These are phyloP conservation scores for Metridium senile DNA, from an alignment of 92 coral and sea anemone species.

Conservation along the genomic window DNA sequence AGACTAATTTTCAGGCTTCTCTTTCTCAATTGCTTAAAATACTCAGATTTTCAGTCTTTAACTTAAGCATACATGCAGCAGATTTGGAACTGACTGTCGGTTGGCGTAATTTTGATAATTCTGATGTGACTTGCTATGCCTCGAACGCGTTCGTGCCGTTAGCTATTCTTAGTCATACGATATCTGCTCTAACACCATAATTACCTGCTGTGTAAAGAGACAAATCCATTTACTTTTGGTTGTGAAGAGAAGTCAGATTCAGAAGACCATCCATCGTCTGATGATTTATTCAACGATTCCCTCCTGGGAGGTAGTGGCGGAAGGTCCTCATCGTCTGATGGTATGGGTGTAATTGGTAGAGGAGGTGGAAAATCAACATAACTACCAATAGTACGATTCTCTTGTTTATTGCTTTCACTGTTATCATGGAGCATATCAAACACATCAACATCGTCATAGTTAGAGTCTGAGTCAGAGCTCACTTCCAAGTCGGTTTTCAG, in stretches of 20 bases:
- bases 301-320: constrained; percentile 59
- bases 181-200: no score
- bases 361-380: constrained; percentile 81
- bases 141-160: no score
- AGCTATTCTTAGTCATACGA: no score
- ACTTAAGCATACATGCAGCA: no score
- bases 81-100: no score
- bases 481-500: constrained; percentile 11
- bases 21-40: no score
- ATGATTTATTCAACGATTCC: constrained; percentile 49
- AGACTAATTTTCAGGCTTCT: no score
- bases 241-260: constrained; percentile 19
- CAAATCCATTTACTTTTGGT: constrained; percentile 44
- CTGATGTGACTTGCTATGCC: no score
- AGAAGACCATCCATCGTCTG: constrained; percentile 29
- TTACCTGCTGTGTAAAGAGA: constrained; percentile 48
- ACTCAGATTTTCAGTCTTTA: no score
- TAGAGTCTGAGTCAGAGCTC: constrained; percentile 36
- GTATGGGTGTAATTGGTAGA: constrained; percentile 90
- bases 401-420: constrained; percentile 67
- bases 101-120: no score
- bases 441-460: constrained; percentile 72
- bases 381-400: constrained; percentile 1
- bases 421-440: constrained; percentile 87
- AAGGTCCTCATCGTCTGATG: constrained; percentile 84